A percentile compares a stretch with the other conserved stretches of the same genome.
phyloP scores from a whole-genome alignment of 1,140 invertebrate species.

The Aphidius ervi region DNA sequence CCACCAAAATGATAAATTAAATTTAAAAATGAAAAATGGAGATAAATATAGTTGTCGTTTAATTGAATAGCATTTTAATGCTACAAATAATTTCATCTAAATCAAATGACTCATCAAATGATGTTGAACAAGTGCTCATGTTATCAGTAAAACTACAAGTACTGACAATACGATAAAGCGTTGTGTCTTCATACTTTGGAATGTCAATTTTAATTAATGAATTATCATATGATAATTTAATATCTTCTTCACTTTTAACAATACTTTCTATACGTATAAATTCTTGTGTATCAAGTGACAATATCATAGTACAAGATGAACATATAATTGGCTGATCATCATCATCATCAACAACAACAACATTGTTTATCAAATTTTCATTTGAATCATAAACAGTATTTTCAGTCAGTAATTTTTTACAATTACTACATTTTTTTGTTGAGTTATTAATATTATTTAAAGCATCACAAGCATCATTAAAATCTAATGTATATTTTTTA shows the following conservation, averaged over 20 bases:
- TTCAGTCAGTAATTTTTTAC: neutral
- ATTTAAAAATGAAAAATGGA: no score
- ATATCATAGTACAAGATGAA: constrained; percentile 28
- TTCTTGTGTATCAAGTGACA: constrained; percentile 40
- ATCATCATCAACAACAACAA: neutral
- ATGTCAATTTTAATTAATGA: constrained; percentile 23
- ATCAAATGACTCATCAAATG: neutral
- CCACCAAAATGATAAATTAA: no score
- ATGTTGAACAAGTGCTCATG: neutral
- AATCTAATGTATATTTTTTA: constrained; percentile 6
- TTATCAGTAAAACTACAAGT: constrained; percentile 47
- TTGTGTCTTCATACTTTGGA: constrained; percentile 51
- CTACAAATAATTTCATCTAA: neutral
- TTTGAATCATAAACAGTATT: neutral
- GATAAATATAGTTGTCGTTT: no score
- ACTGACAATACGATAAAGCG: constrained; percentile 50
- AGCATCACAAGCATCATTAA: neutral
- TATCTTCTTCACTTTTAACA: constrained; percentile 9
- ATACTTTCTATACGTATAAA: constrained; percentile 37
- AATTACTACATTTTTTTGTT: constrained; percentile 3
- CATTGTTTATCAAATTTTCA: neutral
- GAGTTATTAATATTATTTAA: constrained; percentile 4
- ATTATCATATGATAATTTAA: neutral
- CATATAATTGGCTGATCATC: constrained; percentile 5
- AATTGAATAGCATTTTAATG: neutral